These are phyloP conservation scores for Melolontha melolontha DNA, from an alignment of 2,888 invertebrate genomes.

Conservation along the genomic window DNA sequence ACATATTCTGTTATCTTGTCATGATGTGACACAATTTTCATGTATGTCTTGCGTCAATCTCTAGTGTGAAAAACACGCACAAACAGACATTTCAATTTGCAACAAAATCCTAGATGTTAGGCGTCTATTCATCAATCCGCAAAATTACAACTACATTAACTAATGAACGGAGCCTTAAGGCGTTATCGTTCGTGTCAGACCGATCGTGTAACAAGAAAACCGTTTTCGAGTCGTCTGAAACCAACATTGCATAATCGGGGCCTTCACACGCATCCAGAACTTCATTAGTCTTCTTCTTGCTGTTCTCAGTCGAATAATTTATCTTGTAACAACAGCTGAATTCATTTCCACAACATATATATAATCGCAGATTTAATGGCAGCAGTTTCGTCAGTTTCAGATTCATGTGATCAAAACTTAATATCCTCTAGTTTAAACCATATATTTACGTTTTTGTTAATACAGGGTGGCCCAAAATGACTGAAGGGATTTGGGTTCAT, in stretches of 20 bases:
- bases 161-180: conserved; percentile 28
- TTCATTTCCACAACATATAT: conserved; percentile 30
- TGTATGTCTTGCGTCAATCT: too few species aligned
- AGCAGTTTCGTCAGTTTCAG: too few species aligned
- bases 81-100: too few species aligned
- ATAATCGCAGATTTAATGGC: too few species aligned
- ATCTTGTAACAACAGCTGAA: conserved; percentile 38
- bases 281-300: conserved; percentile 38
- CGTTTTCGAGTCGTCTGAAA: conserved; percentile 28
- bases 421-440: too few species aligned
- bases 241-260: conserved; percentile 36
- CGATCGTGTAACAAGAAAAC: conserved; percentile 28
- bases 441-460: too few species aligned
- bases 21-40: too few species aligned
- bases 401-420: too few species aligned
- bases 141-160: conserved; percentile 32
- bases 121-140: conserved; percentile 30
- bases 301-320: conserved; percentile 27
- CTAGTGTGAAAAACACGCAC: too few species aligned
- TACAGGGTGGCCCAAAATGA: too few species aligned
- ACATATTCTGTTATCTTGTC: too few species aligned
- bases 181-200: conserved; percentile 31
- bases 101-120: neutral
- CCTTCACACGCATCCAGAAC: conserved; percentile 34
- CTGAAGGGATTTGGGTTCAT: too few species aligned